A percentile compares a stretch with the other conserved stretches of the same genome.
These are phyloP conservation scores for Stichodactyla mertensii DNA, from an alignment of 64 coral and sea anemone species.

Conservation along the genomic window DNA sequence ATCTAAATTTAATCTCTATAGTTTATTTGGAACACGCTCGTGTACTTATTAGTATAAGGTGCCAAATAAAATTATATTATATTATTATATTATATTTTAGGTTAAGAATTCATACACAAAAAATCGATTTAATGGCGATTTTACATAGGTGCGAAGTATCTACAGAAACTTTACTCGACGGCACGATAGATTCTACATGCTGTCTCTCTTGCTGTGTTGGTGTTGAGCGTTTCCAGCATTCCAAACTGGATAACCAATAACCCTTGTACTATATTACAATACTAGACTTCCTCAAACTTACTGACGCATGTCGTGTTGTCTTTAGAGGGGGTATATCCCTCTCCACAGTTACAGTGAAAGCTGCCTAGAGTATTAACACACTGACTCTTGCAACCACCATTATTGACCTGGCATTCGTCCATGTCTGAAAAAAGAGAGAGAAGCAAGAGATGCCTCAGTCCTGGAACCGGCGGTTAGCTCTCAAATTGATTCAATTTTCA, in stretches of 20 bases:
- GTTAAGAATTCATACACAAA: no score
- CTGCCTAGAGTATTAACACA: conserved; percentile 69
- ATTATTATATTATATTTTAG: no score
- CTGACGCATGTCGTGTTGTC: conserved; percentile 69
- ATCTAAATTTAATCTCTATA: no score
- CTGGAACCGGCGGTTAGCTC: neutral
- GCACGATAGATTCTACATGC: no score
- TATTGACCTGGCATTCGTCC: conserved; percentile 63
- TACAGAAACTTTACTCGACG: no score
- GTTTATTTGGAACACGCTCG: no score
- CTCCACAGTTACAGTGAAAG: conserved; percentile 55
- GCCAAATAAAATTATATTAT: no score
- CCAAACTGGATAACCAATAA: neutral
- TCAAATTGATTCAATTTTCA: neutral
- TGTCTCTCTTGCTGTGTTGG: no score
- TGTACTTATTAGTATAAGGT: no score
- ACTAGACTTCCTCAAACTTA: conserved; percentile 12
- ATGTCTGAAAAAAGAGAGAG: conserved; percentile 41
- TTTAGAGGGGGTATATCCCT: conserved; percentile 31
- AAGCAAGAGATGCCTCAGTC: neutral
- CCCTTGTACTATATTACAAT: neutral
- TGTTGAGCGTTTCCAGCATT: no score
- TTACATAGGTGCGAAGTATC: no score
- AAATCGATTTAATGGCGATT: no score
- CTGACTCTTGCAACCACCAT: conserved; percentile 61